phyloP scores from a whole-genome alignment of 2,888 invertebrate genomes.

The Capitulum mitella region DNA sequence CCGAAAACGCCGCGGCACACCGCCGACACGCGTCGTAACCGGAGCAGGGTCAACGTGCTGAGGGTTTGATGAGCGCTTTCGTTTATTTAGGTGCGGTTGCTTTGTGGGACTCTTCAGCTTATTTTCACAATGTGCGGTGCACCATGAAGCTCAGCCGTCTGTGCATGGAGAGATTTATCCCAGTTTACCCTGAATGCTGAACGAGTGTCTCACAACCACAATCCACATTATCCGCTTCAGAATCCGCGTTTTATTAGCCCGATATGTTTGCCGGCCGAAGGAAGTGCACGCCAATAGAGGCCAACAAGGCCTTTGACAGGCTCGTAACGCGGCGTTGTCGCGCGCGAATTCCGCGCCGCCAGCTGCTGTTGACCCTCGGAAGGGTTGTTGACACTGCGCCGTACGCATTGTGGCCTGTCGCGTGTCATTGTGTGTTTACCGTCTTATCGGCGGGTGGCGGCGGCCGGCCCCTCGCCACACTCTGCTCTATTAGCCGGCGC shows the following conservation, averaged over 20 bases:
- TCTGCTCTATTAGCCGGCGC: not conserved
- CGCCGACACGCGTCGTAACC: not conserved
- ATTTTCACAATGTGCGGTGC: no score
- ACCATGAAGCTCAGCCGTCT: no score
- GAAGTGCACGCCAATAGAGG: not conserved
- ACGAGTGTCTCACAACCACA: no score
- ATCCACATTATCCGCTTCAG: not conserved
- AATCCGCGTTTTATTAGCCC: not conserved
- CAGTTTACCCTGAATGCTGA: no score
- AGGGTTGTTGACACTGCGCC: not conserved
- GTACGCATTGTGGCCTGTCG: slow-evolving; percentile 2
- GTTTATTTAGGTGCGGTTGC: not conserved
- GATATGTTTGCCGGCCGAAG: not conserved
- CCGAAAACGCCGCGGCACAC: not conserved
- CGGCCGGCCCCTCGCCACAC: not conserved
- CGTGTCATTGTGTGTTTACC: slow-evolving; percentile 19
- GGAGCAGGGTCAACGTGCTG: not conserved
- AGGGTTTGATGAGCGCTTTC: not conserved
- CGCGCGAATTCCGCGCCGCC: not conserved
- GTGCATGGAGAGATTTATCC: no score
- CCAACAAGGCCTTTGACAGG: not conserved
- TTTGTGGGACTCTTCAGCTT: no score
- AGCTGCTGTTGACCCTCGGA: slow-evolving; percentile 16
- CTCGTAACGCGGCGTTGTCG: not conserved
- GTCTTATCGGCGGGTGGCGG: not conserved